Base-by-base conservation (phyloP, 2,888 invertebrate species). In the Tetragonula carbonaria region DNA sequence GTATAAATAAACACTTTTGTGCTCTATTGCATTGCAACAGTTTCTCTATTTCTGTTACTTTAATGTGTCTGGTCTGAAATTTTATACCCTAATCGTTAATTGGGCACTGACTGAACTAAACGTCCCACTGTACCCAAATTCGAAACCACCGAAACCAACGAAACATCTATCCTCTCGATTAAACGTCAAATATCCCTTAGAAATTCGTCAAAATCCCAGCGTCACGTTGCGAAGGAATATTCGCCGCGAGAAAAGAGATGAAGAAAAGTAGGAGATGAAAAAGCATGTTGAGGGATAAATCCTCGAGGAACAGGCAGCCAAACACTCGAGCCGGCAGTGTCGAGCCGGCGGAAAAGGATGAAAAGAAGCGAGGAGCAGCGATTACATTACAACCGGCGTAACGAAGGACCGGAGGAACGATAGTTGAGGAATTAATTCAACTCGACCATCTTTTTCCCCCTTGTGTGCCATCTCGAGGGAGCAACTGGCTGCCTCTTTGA, bases 401-500 rank as follows among this genome's bases (percentile, higher is more conserved):
- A 84, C 84, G 84, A 84, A 84, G 83, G 84, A 85, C 79, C 83
- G 75, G 63, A 74, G 80, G 65, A 84, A 74, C 76, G 82, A 82
- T 74, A 74, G 82, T 80, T 50, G 74, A 78, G 82, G 82, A 91
- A 91, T 88, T 88, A 90, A 90, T 86, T 91, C 87, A 85, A 76
- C 84, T 82, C 78, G 75, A 86, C 77, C 79, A 86, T 70, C 86
- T 78, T 78, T 53, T 53, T 63, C 53, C 84, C 81, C 79, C 84
- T 81, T 84, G 75, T 71, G 73, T 72, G 73, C 65, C 82, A 83
- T 89, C 91, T 86, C 88, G 80, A 78, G 88, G 84, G 89, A 87
- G 87, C 86, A 86, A 87, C 85, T 87, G 88, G 88, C 86, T 88
- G 90, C 89, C 89, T 89, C 90, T 91, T 91, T 90, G 89, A 90